Conservation (phyloP, 2,888 invertebrate genomes). For the Ashinkailepas kermadecensis region DNA sequence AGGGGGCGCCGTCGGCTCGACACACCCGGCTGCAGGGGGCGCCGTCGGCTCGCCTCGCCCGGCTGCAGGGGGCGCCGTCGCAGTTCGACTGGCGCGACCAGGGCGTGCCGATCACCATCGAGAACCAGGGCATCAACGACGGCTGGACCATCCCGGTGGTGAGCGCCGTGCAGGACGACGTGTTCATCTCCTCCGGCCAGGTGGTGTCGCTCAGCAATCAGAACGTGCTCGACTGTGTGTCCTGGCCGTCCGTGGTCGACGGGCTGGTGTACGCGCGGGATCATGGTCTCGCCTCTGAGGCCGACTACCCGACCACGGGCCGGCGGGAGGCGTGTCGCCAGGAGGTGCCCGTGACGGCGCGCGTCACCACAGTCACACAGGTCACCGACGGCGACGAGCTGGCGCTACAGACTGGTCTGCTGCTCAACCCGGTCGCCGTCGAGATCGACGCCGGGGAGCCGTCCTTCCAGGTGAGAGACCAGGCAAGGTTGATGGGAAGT, state of each 20-base stretch:
- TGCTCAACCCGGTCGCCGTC: neutral
- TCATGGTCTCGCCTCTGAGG: neutral
- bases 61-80: constrained; percentile 47
- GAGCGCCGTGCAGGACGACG: constrained; percentile 69
- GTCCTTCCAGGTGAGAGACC: neutral
- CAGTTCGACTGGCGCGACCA: constrained; percentile 42
- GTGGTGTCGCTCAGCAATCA: constrained; percentile 87
- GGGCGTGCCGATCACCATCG: constrained; percentile 95
- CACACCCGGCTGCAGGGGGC: constrained; percentile 60
- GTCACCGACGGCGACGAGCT: neutral
- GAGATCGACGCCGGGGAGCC: neutral
- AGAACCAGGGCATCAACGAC: constrained; percentile 78
- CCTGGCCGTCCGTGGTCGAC: constrained; percentile 58
- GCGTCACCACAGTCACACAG: neutral
- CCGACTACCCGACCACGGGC: neutral
- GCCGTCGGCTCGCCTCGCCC: constrained; percentile 91
- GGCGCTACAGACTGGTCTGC: neutral
- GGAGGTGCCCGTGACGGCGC: neutral
- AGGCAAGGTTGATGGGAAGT: neutral
- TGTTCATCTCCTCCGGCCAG: constrained; percentile 72
- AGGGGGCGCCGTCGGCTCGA: constrained; percentile 53
- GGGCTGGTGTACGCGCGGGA: neutral
- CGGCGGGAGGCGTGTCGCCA: neutral
- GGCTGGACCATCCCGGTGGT: constrained; percentile 72
- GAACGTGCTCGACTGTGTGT: constrained; percentile 93